A percentile compares a stretch with the other conserved stretches of the same genome.
Evolutionary conservation across 2,888 invertebrate genomes (phyloP).

Genomic region (Drosophila koepferae): DNA sequence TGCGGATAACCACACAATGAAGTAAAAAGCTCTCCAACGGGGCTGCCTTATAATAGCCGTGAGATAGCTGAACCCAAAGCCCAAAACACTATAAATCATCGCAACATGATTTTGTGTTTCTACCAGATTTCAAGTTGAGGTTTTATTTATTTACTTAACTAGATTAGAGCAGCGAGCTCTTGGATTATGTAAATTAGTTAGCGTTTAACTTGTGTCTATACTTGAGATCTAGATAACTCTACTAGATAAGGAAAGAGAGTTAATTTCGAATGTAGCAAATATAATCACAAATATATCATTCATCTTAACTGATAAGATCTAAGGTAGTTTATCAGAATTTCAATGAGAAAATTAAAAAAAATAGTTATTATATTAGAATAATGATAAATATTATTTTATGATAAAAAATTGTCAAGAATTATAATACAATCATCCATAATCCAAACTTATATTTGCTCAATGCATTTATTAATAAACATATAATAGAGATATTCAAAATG

Average conservation of each 20-base stretch:
- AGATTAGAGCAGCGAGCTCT: background rate
- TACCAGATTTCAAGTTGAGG: background rate
- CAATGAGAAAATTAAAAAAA: too few relatives aligned
- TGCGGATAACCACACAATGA: slow-evolving; percentile 52
- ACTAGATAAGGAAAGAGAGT: background rate
- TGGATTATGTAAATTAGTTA: background rate
- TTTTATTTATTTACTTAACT: slow-evolving; percentile 11
- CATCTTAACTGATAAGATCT: background rate
- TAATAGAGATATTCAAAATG: too few relatives aligned
- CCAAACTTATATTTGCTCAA: too few relatives aligned
- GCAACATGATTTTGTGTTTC: slow-evolving; percentile 1
- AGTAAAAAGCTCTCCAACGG: slow-evolving; percentile 16
- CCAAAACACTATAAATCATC: slow-evolving; percentile 42
- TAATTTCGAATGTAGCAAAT: background rate
- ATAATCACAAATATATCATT: background rate
- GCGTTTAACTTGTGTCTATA: background rate
- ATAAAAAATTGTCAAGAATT: too few relatives aligned
- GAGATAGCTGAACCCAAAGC: slow-evolving; percentile 40
- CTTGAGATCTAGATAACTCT: background rate
- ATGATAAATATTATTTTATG: too few relatives aligned
- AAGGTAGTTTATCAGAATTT: background rate
- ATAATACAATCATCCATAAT: too few relatives aligned
- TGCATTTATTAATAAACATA: too few relatives aligned
- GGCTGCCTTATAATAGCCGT: slow-evolving; percentile 51
- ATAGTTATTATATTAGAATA: too few relatives aligned